Evolutionary conservation across 2,797 vertebrate genomes (phyloP).

Genomic region (Rallus crepitans): DNA sequence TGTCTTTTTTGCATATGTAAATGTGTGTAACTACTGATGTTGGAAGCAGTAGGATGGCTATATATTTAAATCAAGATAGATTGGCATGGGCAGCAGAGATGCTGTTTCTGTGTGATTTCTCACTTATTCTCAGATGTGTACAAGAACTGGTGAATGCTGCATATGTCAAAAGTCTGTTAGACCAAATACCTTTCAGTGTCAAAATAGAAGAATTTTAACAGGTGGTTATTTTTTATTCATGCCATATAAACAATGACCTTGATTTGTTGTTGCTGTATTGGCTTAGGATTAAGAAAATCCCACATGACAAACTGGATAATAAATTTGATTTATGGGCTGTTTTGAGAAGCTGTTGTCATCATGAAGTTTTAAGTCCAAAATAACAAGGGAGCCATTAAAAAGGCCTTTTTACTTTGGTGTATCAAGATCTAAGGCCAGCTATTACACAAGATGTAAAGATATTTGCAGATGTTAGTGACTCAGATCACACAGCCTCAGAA

Average conservation of each 20-base stretch:
- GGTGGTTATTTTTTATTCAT: constrained; percentile 20
- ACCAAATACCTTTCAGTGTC: neutral
- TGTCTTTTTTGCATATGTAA: neutral
- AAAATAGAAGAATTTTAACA: neutral
- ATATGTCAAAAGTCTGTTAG: neutral
- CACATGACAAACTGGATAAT: constrained; percentile 30
- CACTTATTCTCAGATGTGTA: neutral
- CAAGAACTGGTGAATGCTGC: neutral
- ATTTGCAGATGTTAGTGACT: constrained; percentile 70
- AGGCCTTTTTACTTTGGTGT: constrained; percentile 28
- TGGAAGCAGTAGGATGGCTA: neutral
- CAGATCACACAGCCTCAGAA: constrained; percentile 47
- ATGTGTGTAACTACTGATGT: neutral
- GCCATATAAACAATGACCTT: neutral
- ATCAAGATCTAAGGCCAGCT: constrained; percentile 44
- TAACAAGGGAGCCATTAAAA: constrained; percentile 35
- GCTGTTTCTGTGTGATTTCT: neutral
- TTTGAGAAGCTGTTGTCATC: constrained; percentile 47
- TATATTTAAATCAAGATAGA: neutral
- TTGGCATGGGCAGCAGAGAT: neutral
- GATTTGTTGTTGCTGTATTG: constrained; percentile 10
- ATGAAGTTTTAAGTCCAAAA: constrained; percentile 9
- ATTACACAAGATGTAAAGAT: constrained; percentile 64
- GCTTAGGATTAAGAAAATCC: constrained; percentile 49
- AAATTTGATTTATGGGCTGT: constrained; percentile 59